Conservation (phyloP, 2,888 invertebrate species). For the Oasisia sp. region DNA sequence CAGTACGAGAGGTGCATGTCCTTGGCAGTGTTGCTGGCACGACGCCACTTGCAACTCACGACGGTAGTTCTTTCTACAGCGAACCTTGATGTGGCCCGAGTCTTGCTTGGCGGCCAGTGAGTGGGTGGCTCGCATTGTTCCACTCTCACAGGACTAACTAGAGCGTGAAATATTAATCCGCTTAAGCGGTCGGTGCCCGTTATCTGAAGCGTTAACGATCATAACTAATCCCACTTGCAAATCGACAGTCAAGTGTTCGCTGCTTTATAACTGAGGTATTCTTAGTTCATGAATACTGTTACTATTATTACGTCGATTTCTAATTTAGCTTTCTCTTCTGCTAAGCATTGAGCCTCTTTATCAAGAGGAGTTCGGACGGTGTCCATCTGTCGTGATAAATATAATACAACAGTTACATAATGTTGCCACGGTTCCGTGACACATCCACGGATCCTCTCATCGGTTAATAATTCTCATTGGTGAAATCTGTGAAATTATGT, state of each 20-base stretch:
- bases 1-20: background rate
- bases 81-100: background rate
- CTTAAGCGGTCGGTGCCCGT: background rate
- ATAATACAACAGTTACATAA: background rate
- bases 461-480: background rate
- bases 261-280: background rate
- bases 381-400: background rate
- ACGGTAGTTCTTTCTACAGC: background rate
- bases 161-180: background rate
- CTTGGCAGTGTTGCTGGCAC: background rate
- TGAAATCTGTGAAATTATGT: background rate
- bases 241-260: background rate
- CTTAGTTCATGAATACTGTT: background rate
- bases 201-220: background rate
- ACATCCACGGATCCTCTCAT: background rate
- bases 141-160: background rate
- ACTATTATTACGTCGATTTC: too few species aligned
- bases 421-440: background rate
- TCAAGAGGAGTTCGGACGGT: too few species aligned
- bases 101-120: background rate
- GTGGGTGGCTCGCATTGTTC: background rate
- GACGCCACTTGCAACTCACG: background rate
- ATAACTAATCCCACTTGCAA: background rate
- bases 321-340: too few species aligned
- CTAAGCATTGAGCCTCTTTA: too few species aligned